A percentile compares a stretch with the other conserved stretches of the same genome.
phyloP scores from a whole-genome alignment of 2,888 invertebrate species.

The Polylopha cassiicola region DNA sequence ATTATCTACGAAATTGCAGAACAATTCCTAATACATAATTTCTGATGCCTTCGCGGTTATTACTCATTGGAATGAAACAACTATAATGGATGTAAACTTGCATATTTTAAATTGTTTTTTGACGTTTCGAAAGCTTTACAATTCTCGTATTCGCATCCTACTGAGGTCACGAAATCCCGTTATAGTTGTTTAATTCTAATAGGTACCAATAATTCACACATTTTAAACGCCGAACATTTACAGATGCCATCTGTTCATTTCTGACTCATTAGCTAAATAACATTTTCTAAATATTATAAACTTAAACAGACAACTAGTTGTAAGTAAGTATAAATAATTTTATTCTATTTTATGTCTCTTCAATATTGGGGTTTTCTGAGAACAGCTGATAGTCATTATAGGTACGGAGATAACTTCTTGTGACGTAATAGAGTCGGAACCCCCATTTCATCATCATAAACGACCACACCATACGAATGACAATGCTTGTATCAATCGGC shows the following conservation, averaged over 20 bases:
- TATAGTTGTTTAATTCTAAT: not conserved
- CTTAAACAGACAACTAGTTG: too few species aligned
- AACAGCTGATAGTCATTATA: conserved; percentile 67
- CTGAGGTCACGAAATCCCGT: too few species aligned
- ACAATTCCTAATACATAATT: too few species aligned
- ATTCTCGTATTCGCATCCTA: too few species aligned
- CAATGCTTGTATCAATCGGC: conserved; percentile 63
- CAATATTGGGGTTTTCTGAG: conserved; percentile 65
- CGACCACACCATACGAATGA: conserved; percentile 71
- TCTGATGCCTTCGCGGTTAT: too few species aligned
- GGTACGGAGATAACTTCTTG: conserved; percentile 61
- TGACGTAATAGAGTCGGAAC: conserved; percentile 59
- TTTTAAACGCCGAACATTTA: not conserved
- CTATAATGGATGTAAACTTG: too few species aligned
- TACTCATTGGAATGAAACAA: too few species aligned
- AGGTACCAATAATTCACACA: not conserved
- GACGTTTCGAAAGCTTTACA: too few species aligned
- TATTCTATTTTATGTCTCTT: conserved; percentile 53
- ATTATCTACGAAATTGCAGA: too few species aligned
- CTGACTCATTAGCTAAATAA: too few species aligned
- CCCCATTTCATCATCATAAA: conserved; percentile 77
- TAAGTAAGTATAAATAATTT: conserved; percentile 24
- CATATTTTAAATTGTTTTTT: too few species aligned
- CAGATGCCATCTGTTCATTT: not conserved
- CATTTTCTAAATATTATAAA: too few species aligned